Conservation (phyloP, 2,797 vertebrate species). For the Heliangelus exortis region DNA sequence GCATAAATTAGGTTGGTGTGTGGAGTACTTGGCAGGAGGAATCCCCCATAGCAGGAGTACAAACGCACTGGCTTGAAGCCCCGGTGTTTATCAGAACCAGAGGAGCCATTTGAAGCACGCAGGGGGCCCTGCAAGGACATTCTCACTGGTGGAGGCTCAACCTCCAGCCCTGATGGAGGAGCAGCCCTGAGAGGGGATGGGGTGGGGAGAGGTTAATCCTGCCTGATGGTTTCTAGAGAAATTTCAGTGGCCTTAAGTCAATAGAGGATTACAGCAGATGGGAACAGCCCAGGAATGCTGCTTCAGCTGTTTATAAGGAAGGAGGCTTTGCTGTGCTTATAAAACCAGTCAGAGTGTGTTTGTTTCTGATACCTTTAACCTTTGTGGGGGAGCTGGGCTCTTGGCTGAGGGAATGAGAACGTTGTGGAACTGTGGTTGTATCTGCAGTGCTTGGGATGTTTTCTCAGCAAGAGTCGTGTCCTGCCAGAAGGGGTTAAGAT, state of each 20-base stretch:
- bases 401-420: not conserved
- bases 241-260: not conserved
- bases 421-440: not conserved
- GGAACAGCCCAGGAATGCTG: not conserved
- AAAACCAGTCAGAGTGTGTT: not conserved
- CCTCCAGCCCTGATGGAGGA: not conserved
- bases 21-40: constrained; percentile 3
- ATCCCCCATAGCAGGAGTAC: not conserved
- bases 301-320: not conserved
- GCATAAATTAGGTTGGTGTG: not conserved
- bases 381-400: not conserved
- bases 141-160: not conserved
- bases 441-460: not conserved
- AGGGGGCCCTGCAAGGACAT: not conserved
- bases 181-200: not conserved
- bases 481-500: not conserved
- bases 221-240: not conserved
- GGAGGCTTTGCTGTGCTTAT: not conserved
- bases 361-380: not conserved
- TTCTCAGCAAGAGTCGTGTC: not conserved
- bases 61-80: not conserved
- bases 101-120: not conserved
- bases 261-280: not conserved
- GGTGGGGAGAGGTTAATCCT: not conserved
- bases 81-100: not conserved